Base-by-base conservation (phyloP, 2,888 invertebrate species). In the Thecophora atra region DNA sequence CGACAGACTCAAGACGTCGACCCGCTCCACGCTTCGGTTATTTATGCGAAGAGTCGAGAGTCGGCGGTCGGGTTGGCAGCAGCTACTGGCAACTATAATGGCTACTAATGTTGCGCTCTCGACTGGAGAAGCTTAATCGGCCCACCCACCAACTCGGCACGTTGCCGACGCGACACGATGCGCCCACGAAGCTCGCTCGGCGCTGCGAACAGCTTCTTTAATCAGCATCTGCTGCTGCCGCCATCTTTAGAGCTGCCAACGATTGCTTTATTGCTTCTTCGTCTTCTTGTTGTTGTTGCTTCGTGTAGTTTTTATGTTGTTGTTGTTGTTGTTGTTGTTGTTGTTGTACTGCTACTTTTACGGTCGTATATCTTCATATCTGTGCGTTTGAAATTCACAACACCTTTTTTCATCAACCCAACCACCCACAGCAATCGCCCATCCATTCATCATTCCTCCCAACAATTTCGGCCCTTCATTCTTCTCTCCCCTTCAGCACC, bases 291-390 rank as follows among this genome's bases (percentile, higher is more conserved):
- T 42, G 63, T 71, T 58, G 65, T 66, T 65, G 52, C 65, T 72
- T n/a, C n/a, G 6, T 54, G 54, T 54, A 7, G 54, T 54, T 54
- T 6, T 54, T n/a, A n/a, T 28, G 24, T 17, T 51, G 42, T 67
- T 71, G 52, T 67, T 37, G 60, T 64, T 71, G 51, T 24, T 65
- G 51, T n/a, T 67, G 70, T 54, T 72, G 28, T 64, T 47, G 71
- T 67, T 44, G 67, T 71, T 60, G 66, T 67, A 37, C 63, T 73
- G 66, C 65, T 62, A 62, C 70, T 52, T 37, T 63, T 63, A 62
- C 51, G 63, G 70, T 63, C 70, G 70, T 70, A 70, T 70, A 70
- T 70, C 70, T 62, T 37, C 70, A 70, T 70, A 70, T 63, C 63
- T 70, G 70, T 63, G 63, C 63, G 70, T 63, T 30, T 52, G n/a